Evolutionary conservation across 2,113 vertebrate genomes (phyloP).

Genomic region (Nipponia nippon): DNA sequence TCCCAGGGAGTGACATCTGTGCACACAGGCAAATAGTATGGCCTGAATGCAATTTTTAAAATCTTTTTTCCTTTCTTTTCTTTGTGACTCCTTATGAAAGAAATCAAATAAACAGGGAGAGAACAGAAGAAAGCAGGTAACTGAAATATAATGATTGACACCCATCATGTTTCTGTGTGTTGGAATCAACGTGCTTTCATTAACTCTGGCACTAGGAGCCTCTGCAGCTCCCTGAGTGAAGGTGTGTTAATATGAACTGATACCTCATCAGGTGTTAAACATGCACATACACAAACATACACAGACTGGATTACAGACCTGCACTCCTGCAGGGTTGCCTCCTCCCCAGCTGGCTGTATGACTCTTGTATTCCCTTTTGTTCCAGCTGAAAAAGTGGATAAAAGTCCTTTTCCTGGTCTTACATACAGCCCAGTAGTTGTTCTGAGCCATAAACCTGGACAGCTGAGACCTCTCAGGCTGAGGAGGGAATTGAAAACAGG

Average conservation of each 20-base stretch:
- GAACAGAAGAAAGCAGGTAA: not conserved
- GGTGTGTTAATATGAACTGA: not conserved
- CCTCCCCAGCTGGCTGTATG: not conserved
- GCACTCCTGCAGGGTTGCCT: not conserved
- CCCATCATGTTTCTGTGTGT: too few relatives aligned
- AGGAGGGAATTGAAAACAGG: not conserved
- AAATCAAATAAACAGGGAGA: not conserved
- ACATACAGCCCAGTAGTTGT: not conserved
- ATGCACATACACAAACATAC: too few relatives aligned
- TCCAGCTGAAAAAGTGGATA: not conserved
- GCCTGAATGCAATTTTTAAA: not conserved
- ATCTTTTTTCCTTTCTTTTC: not conserved
- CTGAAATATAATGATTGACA: not conserved
- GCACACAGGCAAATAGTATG: not conserved
- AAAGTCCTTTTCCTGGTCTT: not conserved
- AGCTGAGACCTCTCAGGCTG: not conserved
- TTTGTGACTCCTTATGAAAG: not conserved
- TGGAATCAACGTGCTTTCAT: not conserved
- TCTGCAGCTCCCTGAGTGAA: not conserved
- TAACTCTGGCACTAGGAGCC: not conserved
- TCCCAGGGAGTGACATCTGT: not conserved
- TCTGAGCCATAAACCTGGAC: not conserved
- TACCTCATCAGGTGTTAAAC: not conserved
- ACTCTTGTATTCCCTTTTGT: not conserved
- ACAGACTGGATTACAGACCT: not conserved